These are phyloP conservation scores for Trogon surrucura DNA, from an alignment of 2,113 vertebrate species.

Conservation along the genomic window DNA sequence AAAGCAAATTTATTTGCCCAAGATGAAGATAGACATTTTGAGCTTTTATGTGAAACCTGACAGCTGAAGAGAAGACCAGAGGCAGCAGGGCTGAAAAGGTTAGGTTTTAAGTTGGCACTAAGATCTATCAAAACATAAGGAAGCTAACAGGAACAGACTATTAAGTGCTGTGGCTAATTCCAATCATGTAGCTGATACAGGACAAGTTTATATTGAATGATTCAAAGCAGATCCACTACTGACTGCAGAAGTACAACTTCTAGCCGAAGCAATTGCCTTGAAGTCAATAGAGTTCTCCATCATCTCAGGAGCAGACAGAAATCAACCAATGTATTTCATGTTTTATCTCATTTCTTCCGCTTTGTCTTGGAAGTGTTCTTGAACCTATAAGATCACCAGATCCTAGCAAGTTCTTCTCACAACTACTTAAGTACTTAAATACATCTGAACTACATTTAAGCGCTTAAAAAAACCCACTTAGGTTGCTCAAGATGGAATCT, in stretches of 20 bases:
- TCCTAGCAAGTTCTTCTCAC: neutral
- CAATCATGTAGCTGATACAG: neutral
- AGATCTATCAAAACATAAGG: neutral
- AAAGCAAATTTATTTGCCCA: neutral
- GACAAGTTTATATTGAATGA: neutral
- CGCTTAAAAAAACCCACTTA: neutral
- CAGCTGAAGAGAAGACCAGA: neutral
- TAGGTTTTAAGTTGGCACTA: neutral
- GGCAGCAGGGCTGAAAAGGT: neutral
- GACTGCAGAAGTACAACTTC: neutral
- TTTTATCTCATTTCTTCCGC: neutral
- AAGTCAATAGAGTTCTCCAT: neutral
- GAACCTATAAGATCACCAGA: neutral
- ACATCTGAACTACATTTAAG: neutral
- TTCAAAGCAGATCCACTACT: neutral
- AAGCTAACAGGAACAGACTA: neutral
- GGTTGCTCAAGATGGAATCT: neutral
- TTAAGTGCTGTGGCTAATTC: neutral
- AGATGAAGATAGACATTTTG: neutral
- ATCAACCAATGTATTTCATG: neutral
- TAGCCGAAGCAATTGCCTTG: neutral
- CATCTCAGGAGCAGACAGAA: neutral
- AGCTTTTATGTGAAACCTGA: neutral
- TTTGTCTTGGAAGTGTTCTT: neutral
- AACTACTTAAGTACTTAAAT: neutral